Base-by-base conservation (phyloP, 2,888 invertebrate genomes). In the Thecocarcelia acutangulata region DNA sequence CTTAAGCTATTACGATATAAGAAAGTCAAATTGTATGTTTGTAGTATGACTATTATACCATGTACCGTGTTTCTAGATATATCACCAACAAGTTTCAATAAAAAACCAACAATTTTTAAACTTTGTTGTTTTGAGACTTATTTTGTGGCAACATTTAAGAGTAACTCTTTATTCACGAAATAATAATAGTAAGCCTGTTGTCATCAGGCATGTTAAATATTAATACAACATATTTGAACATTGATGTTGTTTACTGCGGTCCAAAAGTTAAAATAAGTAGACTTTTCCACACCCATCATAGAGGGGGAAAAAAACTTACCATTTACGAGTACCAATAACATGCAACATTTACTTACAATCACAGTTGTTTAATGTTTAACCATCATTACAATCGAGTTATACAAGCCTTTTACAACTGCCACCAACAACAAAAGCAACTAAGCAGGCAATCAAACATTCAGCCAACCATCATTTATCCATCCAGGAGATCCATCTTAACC, bases 341-440 rank as follows among this genome's bases (percentile, higher is more conserved):
- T 48, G 74, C 63, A 77, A 64, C 56, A 73, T 77, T 77, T 77
- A 77, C 77, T 77, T 77, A 77, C 77, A 78, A 78, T 82, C 82
- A 78, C 82, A 74, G 82, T 82, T 82, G 77, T 78, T 82, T 82
- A 82, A 78, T 78, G 74, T 78, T 64, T 70, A 78, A 78, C 73
- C 77, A 77, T 77, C 69, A 77, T 81, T 77, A 77, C 58, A 72
- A 66, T 82, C 69, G 33, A 50, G 63, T 48, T 69, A 52, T 68
- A 44, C 58, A 72, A 77, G 48, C 56, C 81, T 64, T 42, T 52
- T 54, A 59, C 59, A 70, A 74, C 68, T 78, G 78, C 82, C 82
- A 78, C 69, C 82, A 77, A 70, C 58, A 37, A 33, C 33, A 33
- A 66, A 50, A 6, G 15, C 78, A 78, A 40, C 59, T 63, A 70